Evolutionary conservation across 2,797 vertebrate species (phyloP).

Genomic region (Pseudochromis fuscus): DNA sequence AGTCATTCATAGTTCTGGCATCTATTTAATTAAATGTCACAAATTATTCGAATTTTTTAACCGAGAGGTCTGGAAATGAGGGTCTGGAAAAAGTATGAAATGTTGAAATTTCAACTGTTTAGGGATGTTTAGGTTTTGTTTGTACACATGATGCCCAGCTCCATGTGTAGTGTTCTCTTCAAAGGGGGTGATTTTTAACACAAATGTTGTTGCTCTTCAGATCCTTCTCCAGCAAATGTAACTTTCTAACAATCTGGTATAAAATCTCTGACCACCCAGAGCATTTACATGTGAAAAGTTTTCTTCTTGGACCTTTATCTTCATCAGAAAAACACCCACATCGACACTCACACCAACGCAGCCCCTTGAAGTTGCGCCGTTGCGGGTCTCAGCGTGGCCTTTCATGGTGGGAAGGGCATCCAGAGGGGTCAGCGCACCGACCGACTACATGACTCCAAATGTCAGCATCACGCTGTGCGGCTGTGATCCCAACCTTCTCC

Average conservation of each 20-base stretch:
- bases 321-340: conserved; percentile 30
- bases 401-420: conserved; percentile 16
- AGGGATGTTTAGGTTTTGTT: too few relatives aligned
- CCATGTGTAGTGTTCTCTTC: too few relatives aligned
- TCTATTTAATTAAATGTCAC: too few relatives aligned
- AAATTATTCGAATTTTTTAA: too few relatives aligned
- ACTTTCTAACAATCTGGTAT: conserved; percentile 3
- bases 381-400: conserved; percentile 30
- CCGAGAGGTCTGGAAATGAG: too few relatives aligned
- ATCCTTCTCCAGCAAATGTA: neutral
- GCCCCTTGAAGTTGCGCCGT: conserved; percentile 9
- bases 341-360: conserved; percentile 14
- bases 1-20: too few relatives aligned
- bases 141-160: too few relatives aligned
- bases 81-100: too few relatives aligned
- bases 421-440: conserved; percentile 38
- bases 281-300: conserved; percentile 41
- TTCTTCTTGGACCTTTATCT: conserved; percentile 23
- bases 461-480: conserved; percentile 23
- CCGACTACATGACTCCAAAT: conserved; percentile 31
- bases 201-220: conserved; percentile 6
- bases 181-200: neutral
- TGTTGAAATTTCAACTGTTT: too few relatives aligned
- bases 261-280: conserved; percentile 19
- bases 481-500: neutral